phyloP scores from a whole-genome alignment of 2,797 vertebrate species.

The Platalea minor region DNA sequence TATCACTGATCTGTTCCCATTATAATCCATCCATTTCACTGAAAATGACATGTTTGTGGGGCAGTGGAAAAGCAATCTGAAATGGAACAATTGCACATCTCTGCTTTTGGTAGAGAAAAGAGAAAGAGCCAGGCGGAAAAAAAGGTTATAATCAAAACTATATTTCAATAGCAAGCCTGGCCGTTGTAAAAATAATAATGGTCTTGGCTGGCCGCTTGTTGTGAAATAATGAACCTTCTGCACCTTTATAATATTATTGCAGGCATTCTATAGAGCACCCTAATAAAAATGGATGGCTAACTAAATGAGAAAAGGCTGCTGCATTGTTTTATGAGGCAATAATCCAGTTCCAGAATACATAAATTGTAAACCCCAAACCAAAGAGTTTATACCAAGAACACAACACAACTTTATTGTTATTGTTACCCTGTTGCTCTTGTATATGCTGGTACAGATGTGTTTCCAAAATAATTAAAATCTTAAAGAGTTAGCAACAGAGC shows the following conservation, averaged over 20 bases:
- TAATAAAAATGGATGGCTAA: constrained; percentile 56
- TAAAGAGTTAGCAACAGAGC: neutral
- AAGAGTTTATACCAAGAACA: constrained; percentile 28
- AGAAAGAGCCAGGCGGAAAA: neutral
- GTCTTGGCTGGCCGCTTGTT: constrained; percentile 49
- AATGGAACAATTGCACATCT: constrained; percentile 24
- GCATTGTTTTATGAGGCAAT: constrained; percentile 52
- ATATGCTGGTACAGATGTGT: constrained; percentile 8
- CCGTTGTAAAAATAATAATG: constrained; percentile 61
- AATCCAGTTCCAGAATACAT: constrained; percentile 46
- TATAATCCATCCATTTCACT: constrained; percentile 41
- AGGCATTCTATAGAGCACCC: constrained; percentile 31
- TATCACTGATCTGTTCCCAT: constrained; percentile 53
- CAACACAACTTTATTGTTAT: constrained; percentile 11
- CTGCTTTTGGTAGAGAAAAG: neutral
- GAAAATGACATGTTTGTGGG: constrained; percentile 30
- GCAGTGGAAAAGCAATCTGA: constrained; percentile 35
- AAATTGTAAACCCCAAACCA: constrained; percentile 24
- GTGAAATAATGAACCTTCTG: constrained; percentile 58
- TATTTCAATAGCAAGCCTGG: constrained; percentile 24
- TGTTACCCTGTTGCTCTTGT: constrained; percentile 16
- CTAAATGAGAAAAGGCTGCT: constrained; percentile 51
- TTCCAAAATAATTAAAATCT: constrained; percentile 50
- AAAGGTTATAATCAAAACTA: constrained; percentile 40
- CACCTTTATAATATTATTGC: constrained; percentile 59